Evolutionary conservation across 1,140 invertebrate genomes (phyloP), one percentile per base, ranked within the genome.

Genomic region (Grapholita molesta): DNA sequence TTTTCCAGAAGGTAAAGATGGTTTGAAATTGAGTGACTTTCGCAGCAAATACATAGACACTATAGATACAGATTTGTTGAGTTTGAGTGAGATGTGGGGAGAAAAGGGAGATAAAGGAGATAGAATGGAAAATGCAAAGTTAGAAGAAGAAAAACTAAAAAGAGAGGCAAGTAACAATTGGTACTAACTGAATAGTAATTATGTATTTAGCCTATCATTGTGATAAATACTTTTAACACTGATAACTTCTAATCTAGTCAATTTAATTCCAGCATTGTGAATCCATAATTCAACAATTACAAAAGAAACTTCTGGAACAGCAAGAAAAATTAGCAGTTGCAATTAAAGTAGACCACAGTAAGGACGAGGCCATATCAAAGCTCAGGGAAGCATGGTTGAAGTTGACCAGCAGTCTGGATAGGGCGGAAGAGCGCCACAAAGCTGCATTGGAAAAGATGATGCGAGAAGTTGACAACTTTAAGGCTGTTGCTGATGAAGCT

Each of bases 301-400:
- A 97, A 82, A 94, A 93, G 68, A 94, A 94, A 70, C 83, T 96
- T 64, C 84, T 97, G 18, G 96, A 97, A 76, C 94, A 95, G 72
- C 95, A 97, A 86, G 95, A 97, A 81, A 95, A 95, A 73, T 80
- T 97, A 24, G 95, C 96, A 0, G 96, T 97, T 1, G 96, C 96
- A 3, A 85, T 96, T 9, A 93, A 94, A 85, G 94, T 97, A 0
- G 96, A 97, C 84, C 92, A 93, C 52, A 92, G 94, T 6, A 97
- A 97, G 81, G 96, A 96, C 82, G 82, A 92, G 12, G 94, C 95
- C 0, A 94, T 97, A 15, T 74, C 84, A 5, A 94, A 94, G 77
- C 93, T 96, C 21, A 93, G 94, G 69, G 91, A 93, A 24, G 93
- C 94, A 2, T 90, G 88, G 84, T 57, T 88, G 0, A 78, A 73